Base-by-base conservation (phyloP, 2,888 invertebrate species). In the Epirrita christyi region DNA sequence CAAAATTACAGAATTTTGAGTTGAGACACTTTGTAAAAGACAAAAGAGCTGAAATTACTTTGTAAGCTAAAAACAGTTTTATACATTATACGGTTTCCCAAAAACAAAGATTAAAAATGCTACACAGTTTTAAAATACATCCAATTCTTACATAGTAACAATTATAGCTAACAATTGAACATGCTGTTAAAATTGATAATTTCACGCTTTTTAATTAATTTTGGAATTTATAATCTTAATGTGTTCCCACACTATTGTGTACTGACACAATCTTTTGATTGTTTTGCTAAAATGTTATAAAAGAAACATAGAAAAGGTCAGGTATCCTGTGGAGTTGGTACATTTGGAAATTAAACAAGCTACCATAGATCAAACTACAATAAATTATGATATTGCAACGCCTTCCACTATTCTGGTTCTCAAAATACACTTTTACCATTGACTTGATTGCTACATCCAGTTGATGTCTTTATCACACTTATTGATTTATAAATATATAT, bases 171-270 rank as follows among this genome's bases (percentile, higher is more conserved):
- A 66, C 15, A 27, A 49, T 15, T 36, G 34, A 56, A 48, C 36
- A 42, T 46, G 53, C 15, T 49, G 49, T 51, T 45, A 32, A 52
- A 61, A 49, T 54, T 49, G 43, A 45, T 11, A 34, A 54, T 64
- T 63, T 58, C 59, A 67, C 52, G 57, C 44, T 66, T 49, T 61
- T 57, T 56, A 63, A 64, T 64, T 63, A 47, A 63, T 63, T 59
- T 54, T 37, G 46, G 51, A 56, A 63, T 54, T 58, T 37, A 66
- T 63, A 45, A 60, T 51, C 41, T 51, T 55, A 47, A 64, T 62
- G 52, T 59, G 29, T 60, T 65, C 67, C 57, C 60, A 67, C 59
- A 56, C 58, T 54, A 52, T 44, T 21, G 51, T 61, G 58, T 60
- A 50, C 60, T 55, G 48, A 59, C 11, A 21, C 10, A 58, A 65